Percentiles rank a stretch among this genome's conserved stretches.
Conservation (phyloP, 1,140 invertebrate species). For the Oryctes rhinoceros region DNA sequence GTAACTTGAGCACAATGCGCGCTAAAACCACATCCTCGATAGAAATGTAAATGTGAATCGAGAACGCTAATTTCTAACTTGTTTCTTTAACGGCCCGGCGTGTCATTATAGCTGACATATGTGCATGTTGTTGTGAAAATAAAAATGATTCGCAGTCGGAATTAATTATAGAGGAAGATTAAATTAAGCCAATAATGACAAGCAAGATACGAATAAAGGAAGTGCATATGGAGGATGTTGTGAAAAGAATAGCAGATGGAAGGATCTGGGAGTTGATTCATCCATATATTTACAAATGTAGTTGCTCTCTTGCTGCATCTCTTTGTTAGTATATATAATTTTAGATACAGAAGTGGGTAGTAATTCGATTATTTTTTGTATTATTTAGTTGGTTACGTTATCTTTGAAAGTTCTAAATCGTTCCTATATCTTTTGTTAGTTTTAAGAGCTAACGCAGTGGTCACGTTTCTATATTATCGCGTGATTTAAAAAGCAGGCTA, state of each 20-base stretch:
- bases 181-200: conserved; percentile 19
- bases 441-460: too few relatives aligned
- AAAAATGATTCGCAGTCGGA: conserved; percentile 1
- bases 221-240: background rate
- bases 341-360: too few relatives aligned
- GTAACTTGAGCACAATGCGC: conserved; percentile 2
- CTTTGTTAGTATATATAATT: too few relatives aligned
- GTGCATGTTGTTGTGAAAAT: background rate
- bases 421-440: too few relatives aligned
- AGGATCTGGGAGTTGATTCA: background rate
- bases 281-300: too few relatives aligned
- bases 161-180: conserved; percentile 4
- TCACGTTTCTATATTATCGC: too few relatives aligned
- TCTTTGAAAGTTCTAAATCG: too few relatives aligned
- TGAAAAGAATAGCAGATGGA: background rate
- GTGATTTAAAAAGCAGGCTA: too few relatives aligned
- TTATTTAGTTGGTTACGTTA: too few relatives aligned
- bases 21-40: conserved; percentile 2
- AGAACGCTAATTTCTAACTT: conserved; percentile 11
- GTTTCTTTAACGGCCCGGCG: background rate
- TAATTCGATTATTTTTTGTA: too few relatives aligned
- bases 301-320: too few relatives aligned
- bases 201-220: background rate
- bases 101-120: conserved; percentile 1
- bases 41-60: conserved; percentile 13